Conservation (phyloP, 2,888 invertebrate genomes). For the Erebia ligea region DNA sequence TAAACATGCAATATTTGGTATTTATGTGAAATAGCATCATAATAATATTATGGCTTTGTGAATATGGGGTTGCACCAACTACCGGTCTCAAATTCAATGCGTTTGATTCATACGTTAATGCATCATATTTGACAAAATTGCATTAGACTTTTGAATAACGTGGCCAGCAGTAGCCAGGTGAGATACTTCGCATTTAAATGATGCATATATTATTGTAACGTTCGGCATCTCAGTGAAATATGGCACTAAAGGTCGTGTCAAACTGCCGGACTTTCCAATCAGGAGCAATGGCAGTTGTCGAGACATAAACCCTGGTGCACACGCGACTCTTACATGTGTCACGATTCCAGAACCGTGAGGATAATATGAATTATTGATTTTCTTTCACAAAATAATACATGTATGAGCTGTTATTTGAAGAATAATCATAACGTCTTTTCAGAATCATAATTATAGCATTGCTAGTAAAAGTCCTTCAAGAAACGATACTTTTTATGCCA, state of each 20-base stretch:
- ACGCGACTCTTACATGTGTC: not conserved
- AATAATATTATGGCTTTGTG: not conserved
- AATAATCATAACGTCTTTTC: no score
- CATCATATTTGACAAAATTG: no score
- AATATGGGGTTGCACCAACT: no score
- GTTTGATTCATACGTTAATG: no score
- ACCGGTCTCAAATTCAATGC: no score
- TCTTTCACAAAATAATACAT: not conserved
- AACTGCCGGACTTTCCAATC: slow-evolving; percentile 7
- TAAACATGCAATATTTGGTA: not conserved
- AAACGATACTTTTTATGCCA: no score
- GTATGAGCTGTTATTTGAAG: no score
- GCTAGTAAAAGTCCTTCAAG: no score
- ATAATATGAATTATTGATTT: not conserved
- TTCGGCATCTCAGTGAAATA: not conserved
- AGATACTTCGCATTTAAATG: not conserved
- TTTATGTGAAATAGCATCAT: not conserved
- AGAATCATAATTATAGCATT: no score
- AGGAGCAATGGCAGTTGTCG: slow-evolving; percentile 7
- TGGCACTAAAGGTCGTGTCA: not conserved
- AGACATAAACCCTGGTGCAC: not conserved
- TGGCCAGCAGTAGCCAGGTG: not conserved
- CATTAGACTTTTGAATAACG: no score
- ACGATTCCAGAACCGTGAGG: not conserved
- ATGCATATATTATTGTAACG: not conserved